Conservation (phyloP, 1,140 invertebrate genomes). For the Drosophila sulfurigaster region DNA sequence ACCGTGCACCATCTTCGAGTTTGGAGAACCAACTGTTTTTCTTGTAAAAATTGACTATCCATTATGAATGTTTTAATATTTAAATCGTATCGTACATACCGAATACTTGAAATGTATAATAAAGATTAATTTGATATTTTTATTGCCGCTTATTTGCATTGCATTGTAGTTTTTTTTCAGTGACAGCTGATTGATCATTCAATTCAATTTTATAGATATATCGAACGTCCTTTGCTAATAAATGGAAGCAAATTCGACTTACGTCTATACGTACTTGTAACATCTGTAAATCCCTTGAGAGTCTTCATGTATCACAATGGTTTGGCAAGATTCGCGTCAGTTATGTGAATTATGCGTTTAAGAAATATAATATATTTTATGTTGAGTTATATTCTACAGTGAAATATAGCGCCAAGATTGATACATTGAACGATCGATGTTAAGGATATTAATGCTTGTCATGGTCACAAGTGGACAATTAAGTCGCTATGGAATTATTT, state of each 20-base stretch:
- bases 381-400: slow-evolving; percentile 86
- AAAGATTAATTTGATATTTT: no score
- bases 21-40: no score
- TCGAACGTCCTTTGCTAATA: slow-evolving; percentile 94
- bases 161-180: no score
- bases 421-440: slow-evolving; percentile 93
- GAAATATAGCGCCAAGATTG: slow-evolving; percentile 92
- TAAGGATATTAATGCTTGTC: slow-evolving; percentile 92
- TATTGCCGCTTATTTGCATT: no score
- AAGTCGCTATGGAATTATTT: slow-evolving; percentile 91
- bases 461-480: slow-evolving; percentile 96
- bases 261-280: slow-evolving; percentile 97
- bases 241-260: slow-evolving; percentile 97
- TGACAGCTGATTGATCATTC: no score
- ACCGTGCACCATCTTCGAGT: no score
- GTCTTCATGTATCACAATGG: slow-evolving; percentile 98
- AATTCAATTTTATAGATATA: slow-evolving; percentile 88
- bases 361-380: background rate
- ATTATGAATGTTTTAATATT: no score
- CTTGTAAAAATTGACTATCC: no score
- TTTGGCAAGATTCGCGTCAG: slow-evolving; percentile 95
- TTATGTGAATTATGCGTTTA: slow-evolving; percentile 77
- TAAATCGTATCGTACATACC: no score
- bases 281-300: slow-evolving; percentile 95
- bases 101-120: no score